Percentiles rank a stretch among this genome's conserved stretches.
Conservation (phyloP, 2,113 vertebrate genomes). For the Rhagologus leucostigma region DNA sequence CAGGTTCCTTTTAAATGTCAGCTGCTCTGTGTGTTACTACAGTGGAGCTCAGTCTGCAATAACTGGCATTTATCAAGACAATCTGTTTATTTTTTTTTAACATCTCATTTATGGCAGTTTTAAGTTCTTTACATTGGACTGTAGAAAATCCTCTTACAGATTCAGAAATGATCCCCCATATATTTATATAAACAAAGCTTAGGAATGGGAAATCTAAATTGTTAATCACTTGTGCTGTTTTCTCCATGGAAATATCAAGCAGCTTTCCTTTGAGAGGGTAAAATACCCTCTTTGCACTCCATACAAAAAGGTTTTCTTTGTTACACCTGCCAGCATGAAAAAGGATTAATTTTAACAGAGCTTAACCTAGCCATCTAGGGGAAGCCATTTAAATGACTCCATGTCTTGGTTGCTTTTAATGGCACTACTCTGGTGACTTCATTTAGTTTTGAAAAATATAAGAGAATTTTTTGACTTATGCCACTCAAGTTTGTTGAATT, state of each 20-base stretch:
- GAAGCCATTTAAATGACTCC: conserved; percentile 51
- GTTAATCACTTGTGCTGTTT: conserved; percentile 62
- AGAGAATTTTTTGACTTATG: conserved; percentile 9
- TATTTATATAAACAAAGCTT: conserved; percentile 67
- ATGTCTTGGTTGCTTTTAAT: conserved; percentile 56
- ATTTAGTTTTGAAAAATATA: conserved; percentile 43
- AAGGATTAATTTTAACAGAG: conserved; percentile 72
- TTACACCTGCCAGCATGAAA: conserved; percentile 71
- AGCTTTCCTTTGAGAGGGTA: conserved; percentile 53
- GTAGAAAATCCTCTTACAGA: conserved; percentile 67
- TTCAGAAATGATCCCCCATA: conserved; percentile 64
- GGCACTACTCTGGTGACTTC: conserved; percentile 44
- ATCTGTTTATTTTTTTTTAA: conserved; percentile 52
- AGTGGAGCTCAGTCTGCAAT: neutral
- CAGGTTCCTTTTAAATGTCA: conserved; percentile 17
- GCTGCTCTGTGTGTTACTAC: neutral
- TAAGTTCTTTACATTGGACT: conserved; percentile 54
- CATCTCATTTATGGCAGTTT: conserved; percentile 60
- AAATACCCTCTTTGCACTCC: conserved; percentile 58
- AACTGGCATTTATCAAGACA: conserved; percentile 48
- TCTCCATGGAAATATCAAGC: conserved; percentile 64
- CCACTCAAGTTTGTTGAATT: conserved; percentile 5
- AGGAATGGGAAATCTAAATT: conserved; percentile 63
- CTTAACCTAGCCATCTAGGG: conserved; percentile 48
- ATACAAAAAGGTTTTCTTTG: conserved; percentile 68